Evolutionary conservation across 35 echinoderm and acorn worm species (phyloP).

Genomic region (Patiria miniata): DNA sequence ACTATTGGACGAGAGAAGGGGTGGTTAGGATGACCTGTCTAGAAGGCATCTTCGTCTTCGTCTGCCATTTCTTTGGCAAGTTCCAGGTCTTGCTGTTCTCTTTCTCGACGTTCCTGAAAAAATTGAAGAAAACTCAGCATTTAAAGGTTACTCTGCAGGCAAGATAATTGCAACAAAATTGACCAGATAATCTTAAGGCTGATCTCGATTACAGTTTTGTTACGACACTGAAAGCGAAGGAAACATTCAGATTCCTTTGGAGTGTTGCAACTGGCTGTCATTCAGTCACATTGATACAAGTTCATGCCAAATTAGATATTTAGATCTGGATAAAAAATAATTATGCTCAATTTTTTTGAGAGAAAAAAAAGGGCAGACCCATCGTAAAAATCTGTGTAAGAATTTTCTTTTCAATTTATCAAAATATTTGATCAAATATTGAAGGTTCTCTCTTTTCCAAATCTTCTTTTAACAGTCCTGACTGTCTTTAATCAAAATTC

Average conservation of each 20-base stretch:
- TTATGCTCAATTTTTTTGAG: background rate
- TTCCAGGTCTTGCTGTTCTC: constrained; percentile 97
- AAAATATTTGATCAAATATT: too few relatives aligned
- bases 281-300: background rate
- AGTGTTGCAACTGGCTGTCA: background rate
- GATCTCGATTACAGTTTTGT: background rate
- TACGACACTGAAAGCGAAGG: background rate
- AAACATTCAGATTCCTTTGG: background rate
- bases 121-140: background rate
- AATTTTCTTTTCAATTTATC: too few relatives aligned
- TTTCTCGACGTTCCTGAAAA: constrained; percentile 84
- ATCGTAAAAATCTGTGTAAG: background rate
- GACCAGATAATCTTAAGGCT: background rate
- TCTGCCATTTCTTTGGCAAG: constrained; percentile 99
- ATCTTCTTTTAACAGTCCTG: too few relatives aligned
- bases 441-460: too few relatives aligned
- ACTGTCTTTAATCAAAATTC: too few relatives aligned
- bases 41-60: constrained; percentile 92
- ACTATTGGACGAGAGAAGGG: background rate
- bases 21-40: background rate
- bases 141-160: background rate
- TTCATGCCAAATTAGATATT: too few relatives aligned
- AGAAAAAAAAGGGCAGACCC: background rate
- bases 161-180: background rate
- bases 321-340: background rate